Evolutionary conservation across 2,113 vertebrate species (phyloP).

Genomic region (Trichechus manatus): DNA sequence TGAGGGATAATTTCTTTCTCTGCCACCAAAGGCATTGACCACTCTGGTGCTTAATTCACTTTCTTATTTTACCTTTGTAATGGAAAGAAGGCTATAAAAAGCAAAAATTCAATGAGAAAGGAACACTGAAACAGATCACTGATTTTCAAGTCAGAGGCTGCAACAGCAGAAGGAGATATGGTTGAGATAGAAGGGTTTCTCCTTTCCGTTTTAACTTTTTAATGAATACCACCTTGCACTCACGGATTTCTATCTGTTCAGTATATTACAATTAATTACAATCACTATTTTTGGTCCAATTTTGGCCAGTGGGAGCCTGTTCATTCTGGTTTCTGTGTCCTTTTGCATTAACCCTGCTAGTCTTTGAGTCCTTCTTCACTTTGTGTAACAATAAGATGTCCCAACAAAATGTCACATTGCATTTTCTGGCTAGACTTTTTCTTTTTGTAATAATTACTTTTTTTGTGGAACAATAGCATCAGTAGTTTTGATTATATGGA

Average conservation of each 20-base stretch:
- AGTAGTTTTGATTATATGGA: neutral
- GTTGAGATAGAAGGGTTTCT: neutral
- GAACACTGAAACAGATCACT: neutral
- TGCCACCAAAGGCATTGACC: neutral
- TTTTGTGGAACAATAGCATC: slow-evolving; percentile 7
- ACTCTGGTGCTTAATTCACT: slow-evolving; percentile 3
- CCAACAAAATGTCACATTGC: neutral
- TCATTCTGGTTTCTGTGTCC: neutral
- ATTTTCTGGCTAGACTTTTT: neutral
- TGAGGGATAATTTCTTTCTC: slow-evolving; percentile 40
- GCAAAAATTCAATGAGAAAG: neutral
- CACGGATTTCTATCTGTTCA: slow-evolving; percentile 3
- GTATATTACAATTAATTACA: neutral
- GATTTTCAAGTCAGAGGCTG: neutral
- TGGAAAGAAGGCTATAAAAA: neutral
- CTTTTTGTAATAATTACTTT: neutral
- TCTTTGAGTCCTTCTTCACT: neutral
- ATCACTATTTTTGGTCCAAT: neutral
- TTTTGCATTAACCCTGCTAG: neutral
- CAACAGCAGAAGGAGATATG: neutral
- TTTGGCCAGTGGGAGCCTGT: neutral
- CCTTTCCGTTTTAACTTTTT: neutral
- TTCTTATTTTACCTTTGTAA: slow-evolving; percentile 7
- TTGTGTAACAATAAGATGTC: neutral
- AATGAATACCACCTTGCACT: neutral